Evolutionary conservation across 2,888 invertebrate genomes (phyloP).

Genomic region (Coleophora deauratella): DNA sequence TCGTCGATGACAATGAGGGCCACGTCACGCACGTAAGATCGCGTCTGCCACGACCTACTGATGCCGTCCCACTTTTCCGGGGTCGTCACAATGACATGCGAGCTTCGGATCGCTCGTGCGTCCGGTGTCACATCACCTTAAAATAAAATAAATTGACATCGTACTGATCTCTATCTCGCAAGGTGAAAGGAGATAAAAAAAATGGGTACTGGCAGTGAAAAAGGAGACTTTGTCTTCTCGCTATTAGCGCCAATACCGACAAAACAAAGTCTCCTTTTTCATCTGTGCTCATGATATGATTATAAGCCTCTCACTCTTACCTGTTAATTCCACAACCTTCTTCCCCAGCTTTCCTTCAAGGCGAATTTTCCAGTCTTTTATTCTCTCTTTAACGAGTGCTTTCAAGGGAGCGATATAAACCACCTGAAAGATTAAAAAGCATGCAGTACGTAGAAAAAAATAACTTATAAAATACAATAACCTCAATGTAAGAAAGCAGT

Average conservation of each 20-base stretch:
- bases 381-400: constrained; percentile 96
- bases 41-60: constrained; percentile 97
- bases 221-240: no score
- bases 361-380: constrained; percentile 94
- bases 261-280: no score
- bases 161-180: no score
- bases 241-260: no score
- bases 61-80: constrained; percentile 99
- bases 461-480: no score
- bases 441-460: no score
- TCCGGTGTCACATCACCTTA: constrained; percentile 85
- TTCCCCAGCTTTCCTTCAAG: constrained; percentile 82
- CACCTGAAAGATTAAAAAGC: constrained; percentile 66
- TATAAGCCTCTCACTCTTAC: constrained; percentile 49
- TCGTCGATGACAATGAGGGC: constrained; percentile 97
- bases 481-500: no score
- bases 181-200: no score
- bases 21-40: constrained; percentile 94
- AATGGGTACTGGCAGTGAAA: no score
- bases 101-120: constrained; percentile 84
- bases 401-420: constrained; percentile 99
- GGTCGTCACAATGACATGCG: constrained; percentile 97
- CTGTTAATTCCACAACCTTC: constrained; percentile 96
- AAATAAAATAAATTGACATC: not conserved
- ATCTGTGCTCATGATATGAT: no score